Percentiles rank a stretch among this genome's conserved stretches.
Conservation (phyloP, 2,888 invertebrate species). For the Tipula lateralis region DNA sequence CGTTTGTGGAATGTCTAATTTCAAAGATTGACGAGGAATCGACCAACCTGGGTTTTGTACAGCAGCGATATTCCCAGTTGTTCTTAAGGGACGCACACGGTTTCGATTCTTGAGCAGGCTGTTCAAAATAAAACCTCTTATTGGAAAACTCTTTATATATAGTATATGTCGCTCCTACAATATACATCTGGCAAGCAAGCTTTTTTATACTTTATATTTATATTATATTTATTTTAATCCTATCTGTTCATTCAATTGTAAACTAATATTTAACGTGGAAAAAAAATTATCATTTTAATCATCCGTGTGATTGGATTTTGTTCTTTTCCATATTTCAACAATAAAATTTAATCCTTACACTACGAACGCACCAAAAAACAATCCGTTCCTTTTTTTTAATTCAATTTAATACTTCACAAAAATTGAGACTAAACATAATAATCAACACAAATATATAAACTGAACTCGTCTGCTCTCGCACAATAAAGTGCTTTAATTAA, state of each 20-base stretch:
- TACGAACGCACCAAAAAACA: not conserved
- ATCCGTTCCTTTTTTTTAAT: not conserved
- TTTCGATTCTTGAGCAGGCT: too few relatives aligned
- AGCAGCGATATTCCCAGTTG: too few relatives aligned
- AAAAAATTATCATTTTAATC: slow-evolving; percentile 7
- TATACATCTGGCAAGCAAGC: not conserved
- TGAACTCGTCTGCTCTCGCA: not conserved
- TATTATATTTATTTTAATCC: not conserved
- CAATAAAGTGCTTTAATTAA: not conserved
- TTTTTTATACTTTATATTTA: not conserved
- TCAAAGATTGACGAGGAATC: too few relatives aligned
- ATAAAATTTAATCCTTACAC: not conserved
- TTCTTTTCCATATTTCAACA: not conserved
- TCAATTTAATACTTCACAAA: not conserved
- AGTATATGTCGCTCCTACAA: too few relatives aligned
- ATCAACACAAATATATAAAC: not conserved
- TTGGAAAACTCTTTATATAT: too few relatives aligned
- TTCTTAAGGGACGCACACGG: too few relatives aligned
- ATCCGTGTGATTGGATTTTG: not conserved
- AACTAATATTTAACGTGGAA: not conserved
- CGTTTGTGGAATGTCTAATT: too few relatives aligned
- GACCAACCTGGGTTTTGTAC: too few relatives aligned
- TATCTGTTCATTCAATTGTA: not conserved
- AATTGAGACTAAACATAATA: not conserved
- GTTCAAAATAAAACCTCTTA: too few relatives aligned